These are phyloP conservation scores for Tupaia tana DNA, from an alignment of 2,113 vertebrate species.

Conservation along the genomic window DNA sequence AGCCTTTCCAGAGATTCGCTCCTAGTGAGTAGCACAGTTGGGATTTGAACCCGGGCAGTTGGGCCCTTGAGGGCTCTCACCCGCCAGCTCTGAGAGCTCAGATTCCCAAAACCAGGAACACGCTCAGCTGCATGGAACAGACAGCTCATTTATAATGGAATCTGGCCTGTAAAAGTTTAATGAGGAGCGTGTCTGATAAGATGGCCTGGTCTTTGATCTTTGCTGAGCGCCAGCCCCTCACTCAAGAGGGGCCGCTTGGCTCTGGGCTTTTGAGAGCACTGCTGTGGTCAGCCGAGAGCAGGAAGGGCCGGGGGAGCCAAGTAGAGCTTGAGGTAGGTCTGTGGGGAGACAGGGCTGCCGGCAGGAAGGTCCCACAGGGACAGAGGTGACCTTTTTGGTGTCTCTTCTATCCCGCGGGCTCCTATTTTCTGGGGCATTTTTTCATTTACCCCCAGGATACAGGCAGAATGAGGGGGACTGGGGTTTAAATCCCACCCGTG, in stretches of 20 bases:
- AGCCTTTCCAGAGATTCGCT: not conserved
- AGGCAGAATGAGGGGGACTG: not conserved
- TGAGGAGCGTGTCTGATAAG: conserved; percentile 70
- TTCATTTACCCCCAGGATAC: no score
- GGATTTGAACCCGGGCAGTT: not conserved
- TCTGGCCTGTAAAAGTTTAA: conserved; percentile 72
- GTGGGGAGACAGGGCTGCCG: no score
- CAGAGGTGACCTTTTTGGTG: not conserved
- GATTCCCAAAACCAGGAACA: not conserved
- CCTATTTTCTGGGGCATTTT: not conserved
- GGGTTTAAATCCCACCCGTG: not conserved
- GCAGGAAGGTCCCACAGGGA: not conserved
- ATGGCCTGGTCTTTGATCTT: conserved; percentile 67
- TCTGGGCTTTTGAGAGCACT: not conserved
- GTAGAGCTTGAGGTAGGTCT: not conserved
- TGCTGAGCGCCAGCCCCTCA: not conserved
- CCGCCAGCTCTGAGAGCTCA: not conserved
- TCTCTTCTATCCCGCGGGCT: not conserved
- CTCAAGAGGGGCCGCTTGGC: conserved; percentile 34
- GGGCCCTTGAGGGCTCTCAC: not conserved
- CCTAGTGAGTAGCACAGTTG: not conserved
- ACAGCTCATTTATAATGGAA: conserved; percentile 65
- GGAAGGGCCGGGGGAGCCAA: not conserved
- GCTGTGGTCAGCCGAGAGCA: not conserved
- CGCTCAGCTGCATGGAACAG: not conserved